These are phyloP conservation scores for Polypterus senegalus DNA, from an alignment of 2,113 vertebrate species.

Conservation along the genomic window DNA sequence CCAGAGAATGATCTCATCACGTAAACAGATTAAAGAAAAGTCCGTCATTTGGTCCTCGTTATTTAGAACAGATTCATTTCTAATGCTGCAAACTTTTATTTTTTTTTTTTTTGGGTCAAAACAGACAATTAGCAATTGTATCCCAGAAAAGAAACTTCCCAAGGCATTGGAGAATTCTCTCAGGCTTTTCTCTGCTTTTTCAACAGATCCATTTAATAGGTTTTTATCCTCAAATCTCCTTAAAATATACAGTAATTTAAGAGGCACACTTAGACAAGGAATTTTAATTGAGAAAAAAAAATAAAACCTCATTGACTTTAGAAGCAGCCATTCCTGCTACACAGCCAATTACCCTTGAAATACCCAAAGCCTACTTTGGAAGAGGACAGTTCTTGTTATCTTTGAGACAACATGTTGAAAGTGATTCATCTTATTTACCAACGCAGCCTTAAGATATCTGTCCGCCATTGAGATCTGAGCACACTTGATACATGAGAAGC, in stretches of 20 bases:
- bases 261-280: conserved; percentile 42
- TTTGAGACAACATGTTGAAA: conserved; percentile 3
- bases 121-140: not conserved
- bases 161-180: conserved; percentile 23
- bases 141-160: not conserved
- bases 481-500: not conserved
- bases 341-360: conserved; percentile 42
- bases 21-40: too few relatives aligned
- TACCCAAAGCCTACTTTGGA: conserved; percentile 26
- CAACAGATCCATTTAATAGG: conserved; percentile 29
- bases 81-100: too few relatives aligned
- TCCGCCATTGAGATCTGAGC: not conserved
- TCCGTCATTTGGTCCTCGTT: too few relatives aligned
- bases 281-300: conserved; percentile 43
- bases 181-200: conserved; percentile 20
- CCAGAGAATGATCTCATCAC: too few relatives aligned
- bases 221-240: conserved; percentile 29
- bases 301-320: conserved; percentile 32
- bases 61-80: too few relatives aligned
- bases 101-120: too few relatives aligned
- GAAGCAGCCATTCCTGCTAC: conserved; percentile 26
- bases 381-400: conserved; percentile 8
- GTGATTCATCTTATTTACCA: not conserved
- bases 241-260: conserved; percentile 45
- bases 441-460: not conserved